Conservation (phyloP, 2,797 vertebrate species). For the Stomatorhinus walkeri region DNA sequence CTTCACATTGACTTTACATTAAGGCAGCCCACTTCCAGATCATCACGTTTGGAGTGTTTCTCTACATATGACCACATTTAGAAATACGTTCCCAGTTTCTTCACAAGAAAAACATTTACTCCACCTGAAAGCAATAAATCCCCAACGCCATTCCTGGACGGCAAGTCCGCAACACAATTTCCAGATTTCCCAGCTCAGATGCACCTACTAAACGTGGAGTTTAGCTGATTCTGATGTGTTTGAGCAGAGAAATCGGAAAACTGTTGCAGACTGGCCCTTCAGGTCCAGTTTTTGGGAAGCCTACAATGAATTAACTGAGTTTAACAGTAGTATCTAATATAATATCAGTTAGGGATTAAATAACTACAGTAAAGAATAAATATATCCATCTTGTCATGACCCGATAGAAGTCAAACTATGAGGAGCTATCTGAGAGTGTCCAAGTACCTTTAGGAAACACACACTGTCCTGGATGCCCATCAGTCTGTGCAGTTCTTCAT, state of each 20-base stretch:
- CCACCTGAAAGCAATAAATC: not conserved
- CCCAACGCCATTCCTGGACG: not conserved
- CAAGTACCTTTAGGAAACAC: constrained; percentile 57
- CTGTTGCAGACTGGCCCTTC: not conserved
- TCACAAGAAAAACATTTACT: not conserved
- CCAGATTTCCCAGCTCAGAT: not conserved
- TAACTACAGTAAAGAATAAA: not conserved
- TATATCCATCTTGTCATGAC: not conserved
- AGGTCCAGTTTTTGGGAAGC: not conserved
- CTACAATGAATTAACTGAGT: not conserved
- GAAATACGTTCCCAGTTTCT: not conserved
- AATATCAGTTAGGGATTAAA: not conserved
- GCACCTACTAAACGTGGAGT: not conserved
- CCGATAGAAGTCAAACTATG: not conserved
- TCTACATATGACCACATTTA: not conserved
- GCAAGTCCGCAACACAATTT: not conserved
- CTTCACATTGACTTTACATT: not conserved
- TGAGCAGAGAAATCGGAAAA: not conserved
- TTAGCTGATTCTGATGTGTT: not conserved
- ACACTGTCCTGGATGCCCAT: constrained; percentile 48
- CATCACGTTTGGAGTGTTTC: not conserved
- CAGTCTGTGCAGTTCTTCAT: constrained; percentile 50
- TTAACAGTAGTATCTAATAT: not conserved
- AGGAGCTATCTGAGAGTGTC: not conserved
- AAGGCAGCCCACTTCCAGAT: not conserved